Evolutionary conservation across 92 coral and sea anemone species (phyloP), one percentile per base, ranked within the genome.

Genomic region (Anthopleura xanthogrammica): DNA sequence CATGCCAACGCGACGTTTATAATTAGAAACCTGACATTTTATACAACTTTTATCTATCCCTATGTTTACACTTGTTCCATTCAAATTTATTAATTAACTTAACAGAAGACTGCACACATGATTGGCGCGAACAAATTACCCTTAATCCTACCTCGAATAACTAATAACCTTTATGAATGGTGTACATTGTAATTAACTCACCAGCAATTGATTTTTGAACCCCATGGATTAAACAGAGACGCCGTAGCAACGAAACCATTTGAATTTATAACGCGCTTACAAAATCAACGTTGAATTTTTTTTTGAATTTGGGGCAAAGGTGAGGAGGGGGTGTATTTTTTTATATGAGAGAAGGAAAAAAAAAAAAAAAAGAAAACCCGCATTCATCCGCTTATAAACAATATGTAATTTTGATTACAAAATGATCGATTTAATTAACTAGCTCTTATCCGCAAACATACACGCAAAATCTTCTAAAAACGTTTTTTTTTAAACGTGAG

Each of bases 151-250:
- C 70, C 70, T 11, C 12, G 70, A 62, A 62, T n/a, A 20, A n/a
- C 5, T 6, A 62, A 20, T 20, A 62, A 62, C 36, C 70, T 12
- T 9, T 1, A 62, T 23, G 11, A 62, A 62, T 20, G 70, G 70
- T 62, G 70, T 62, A 62, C 70, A 72, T 72, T 72, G 46, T 72
- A 10, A 72, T 72, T 40, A 39, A 72, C 46, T 72, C 77, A 14
- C 43, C 4, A 2, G 20, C 77, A 9, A 72, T 72, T 72, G 77
- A 72, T 72, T 72, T 39, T 39, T 72, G 52, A 72, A 72, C 12
- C 16, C 7, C 14, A 1, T 40, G 77, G 77, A 72, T 40, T 72
- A 72, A 10, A 72, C 1, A 23, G 50, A 19, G 70, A 62, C 19
- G 20, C 11, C 70, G 36, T 62, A 62, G 70, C 70, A 62, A 62